phyloP scores from a whole-genome alignment of 2,797 vertebrate species.

The Staurois parvus region DNA sequence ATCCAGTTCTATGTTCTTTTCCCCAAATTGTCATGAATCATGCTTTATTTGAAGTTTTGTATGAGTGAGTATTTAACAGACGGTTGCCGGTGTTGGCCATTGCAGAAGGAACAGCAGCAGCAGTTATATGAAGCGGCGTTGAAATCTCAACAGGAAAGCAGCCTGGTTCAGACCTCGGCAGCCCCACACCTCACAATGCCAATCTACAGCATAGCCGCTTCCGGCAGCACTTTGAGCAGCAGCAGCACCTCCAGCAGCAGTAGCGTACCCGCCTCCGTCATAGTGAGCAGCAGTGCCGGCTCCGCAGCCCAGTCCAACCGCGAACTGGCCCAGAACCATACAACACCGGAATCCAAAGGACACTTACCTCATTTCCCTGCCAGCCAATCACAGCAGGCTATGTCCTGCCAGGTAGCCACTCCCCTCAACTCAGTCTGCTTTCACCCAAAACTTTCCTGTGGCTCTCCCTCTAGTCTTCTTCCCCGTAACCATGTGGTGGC shows the following conservation, averaged over 20 bases:
- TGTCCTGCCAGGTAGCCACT: constrained; percentile 90
- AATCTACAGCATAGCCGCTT: constrained; percentile 78
- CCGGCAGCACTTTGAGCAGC: constrained; percentile 69
- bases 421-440: constrained; percentile 22
- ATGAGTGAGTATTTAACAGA: constrained; percentile 25
- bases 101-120: constrained; percentile 79
- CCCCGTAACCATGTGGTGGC: constrained; percentile 24
- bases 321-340: constrained; percentile 77
- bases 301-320: constrained; percentile 81
- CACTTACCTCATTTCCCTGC: constrained; percentile 76
- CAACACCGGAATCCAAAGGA: constrained; percentile 71
- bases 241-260: constrained; percentile 74
- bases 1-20: neutral
- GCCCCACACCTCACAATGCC: constrained; percentile 71
- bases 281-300: constrained; percentile 87
- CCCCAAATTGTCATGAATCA: neutral
- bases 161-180: constrained; percentile 64
- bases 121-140: constrained; percentile 71
- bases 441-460: constrained; percentile 29
- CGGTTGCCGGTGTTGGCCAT: constrained; percentile 63
- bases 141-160: constrained; percentile 67
- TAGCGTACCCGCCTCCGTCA: constrained; percentile 88
- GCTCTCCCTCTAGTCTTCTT: constrained; percentile 34
- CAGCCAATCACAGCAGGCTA: constrained; percentile 83
- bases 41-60: constrained; percentile 21